A percentile compares a stretch with the other conserved stretches of the same genome.
Conservation (phyloP, 2,888 invertebrate species). For the Dicyrtoma fusca region DNA sequence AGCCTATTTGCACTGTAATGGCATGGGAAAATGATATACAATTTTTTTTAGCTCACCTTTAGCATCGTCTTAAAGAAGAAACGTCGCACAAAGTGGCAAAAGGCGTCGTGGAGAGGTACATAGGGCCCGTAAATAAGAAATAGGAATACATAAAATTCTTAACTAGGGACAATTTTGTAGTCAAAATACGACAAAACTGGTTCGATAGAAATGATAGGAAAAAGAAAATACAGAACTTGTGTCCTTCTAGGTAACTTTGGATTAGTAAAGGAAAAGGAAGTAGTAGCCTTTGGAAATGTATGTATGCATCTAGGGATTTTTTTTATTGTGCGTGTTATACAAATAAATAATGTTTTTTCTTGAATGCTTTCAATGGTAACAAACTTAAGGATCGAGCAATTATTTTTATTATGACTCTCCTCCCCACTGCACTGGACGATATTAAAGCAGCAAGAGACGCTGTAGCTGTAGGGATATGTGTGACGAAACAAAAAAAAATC, state of each 20-base stretch:
- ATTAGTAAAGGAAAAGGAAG: background rate
- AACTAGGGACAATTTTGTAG: constrained; percentile 4
- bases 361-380: constrained; percentile 12
- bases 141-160: constrained; percentile 7
- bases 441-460: no score
- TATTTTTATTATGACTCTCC: constrained; percentile 22
- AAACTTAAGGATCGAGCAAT: constrained; percentile 2
- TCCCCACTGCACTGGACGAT: no score
- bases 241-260: background rate
- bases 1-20: constrained; percentile 35
- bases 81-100: background rate
- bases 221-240: no score
- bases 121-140: no score
- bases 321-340: background rate
- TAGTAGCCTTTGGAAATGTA: background rate
- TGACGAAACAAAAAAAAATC: no score
- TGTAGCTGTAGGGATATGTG: no score
- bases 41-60: constrained; percentile 29
- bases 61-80: background rate
- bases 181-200: background rate
- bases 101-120: background rate
- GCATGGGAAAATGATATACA: constrained; percentile 32
- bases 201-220: no score
- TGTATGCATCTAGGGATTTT: background rate
- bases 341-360: constrained; percentile 1